Conservation (phyloP, 2,797 vertebrate species). For the Squalus acanthias region DNA sequence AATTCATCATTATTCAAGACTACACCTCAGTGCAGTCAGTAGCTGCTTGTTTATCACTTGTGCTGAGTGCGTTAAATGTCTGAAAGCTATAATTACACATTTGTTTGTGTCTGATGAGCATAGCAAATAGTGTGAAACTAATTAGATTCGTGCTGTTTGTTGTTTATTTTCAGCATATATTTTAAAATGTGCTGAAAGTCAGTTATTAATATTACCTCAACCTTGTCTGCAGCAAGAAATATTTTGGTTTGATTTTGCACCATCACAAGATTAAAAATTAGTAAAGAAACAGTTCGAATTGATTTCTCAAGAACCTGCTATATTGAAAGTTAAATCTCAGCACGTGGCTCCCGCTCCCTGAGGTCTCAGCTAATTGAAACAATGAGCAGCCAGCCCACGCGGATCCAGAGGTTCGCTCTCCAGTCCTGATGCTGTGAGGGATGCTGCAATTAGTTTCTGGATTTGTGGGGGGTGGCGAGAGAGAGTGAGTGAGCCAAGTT, state of each 20-base stretch:
- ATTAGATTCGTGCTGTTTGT: constrained; percentile 49
- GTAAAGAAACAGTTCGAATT: background rate
- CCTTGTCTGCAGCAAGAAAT: background rate
- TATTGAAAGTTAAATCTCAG: background rate
- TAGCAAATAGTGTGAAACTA: constrained; percentile 50
- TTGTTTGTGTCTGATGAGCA: constrained; percentile 48
- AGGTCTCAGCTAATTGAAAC: background rate
- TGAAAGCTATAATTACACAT: constrained; percentile 54
- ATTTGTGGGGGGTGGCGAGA: background rate
- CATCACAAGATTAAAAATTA: background rate
- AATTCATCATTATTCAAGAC: background rate
- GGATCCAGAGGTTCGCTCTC: background rate
- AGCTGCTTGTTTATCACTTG: constrained; percentile 46
- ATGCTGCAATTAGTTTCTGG: background rate
- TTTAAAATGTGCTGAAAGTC: constrained; percentile 23
- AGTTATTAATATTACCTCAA: background rate
- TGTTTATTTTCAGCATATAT: constrained; percentile 46
- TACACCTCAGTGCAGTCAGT: background rate
- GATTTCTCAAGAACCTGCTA: background rate
- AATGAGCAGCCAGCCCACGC: too few species aligned
- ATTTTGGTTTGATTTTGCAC: background rate
- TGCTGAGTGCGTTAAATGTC: constrained; percentile 49
- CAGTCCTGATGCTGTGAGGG: background rate
- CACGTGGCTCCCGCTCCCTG: background rate
- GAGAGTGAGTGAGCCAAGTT: background rate